These are phyloP conservation scores for Tachystola acroxantha DNA, from an alignment of 2,888 invertebrate genomes.

Conservation along the genomic window DNA sequence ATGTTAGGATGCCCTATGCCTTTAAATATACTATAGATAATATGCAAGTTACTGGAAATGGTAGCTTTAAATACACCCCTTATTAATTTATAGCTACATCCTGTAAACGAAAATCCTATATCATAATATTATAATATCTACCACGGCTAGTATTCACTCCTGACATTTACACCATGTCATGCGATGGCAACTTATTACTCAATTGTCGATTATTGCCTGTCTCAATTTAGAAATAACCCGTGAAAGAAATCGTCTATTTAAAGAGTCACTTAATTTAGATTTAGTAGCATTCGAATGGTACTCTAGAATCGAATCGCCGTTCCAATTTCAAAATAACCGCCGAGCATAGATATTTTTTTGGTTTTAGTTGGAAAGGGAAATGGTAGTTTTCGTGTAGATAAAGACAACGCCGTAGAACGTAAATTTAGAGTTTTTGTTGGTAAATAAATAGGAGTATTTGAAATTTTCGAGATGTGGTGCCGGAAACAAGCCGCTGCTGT, in stretches of 20 bases:
- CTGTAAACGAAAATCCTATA: background rate
- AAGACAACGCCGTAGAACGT: too few relatives aligned
- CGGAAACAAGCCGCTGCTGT: constrained; percentile 49
- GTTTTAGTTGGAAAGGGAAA: background rate
- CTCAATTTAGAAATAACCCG: background rate
- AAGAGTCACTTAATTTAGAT: too few relatives aligned
- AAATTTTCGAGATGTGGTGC: constrained; percentile 52
- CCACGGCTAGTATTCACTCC: background rate
- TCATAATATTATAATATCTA: constrained; percentile 4
- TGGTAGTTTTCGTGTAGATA: too few relatives aligned
- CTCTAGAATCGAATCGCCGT: constrained; percentile 12
- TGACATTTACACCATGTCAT: constrained; percentile 1
- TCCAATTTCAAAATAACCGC: constrained; percentile 9
- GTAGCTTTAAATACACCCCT: too few relatives aligned
- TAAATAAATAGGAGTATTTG: constrained; percentile 7
- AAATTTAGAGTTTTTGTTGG: constrained; percentile 2
- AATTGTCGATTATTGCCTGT: background rate
- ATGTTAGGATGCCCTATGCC: too few relatives aligned
- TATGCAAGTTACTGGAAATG: too few relatives aligned
- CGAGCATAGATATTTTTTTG: too few relatives aligned
- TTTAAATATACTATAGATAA: too few relatives aligned
- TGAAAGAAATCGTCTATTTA: too few relatives aligned
- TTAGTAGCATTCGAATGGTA: background rate
- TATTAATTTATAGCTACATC: too few relatives aligned
- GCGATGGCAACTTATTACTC: background rate